Evolutionary conservation across 1,140 invertebrate genomes (phyloP), one percentile per base, ranked within the genome.

Genomic region (Drosophila asahinai): DNA sequence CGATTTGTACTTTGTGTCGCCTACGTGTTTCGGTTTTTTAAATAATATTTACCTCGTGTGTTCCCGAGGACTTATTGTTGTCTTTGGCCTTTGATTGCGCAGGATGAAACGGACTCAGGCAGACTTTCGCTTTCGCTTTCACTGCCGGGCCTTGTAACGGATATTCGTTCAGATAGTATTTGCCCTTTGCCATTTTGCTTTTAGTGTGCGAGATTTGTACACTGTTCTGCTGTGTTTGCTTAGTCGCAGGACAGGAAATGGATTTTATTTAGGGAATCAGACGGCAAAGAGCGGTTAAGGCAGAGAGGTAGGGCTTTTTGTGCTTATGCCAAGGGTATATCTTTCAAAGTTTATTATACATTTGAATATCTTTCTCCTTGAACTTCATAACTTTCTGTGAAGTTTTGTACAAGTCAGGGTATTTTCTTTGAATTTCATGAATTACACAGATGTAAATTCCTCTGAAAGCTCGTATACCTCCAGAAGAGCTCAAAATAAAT

Each of bases 21-120:
- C 84, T 87, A 87, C 84, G 84, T 87, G 84, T 89, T 84, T 87
- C 71, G 84, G 70, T 68, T 87, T 89, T 89, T 81, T 84, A 87
- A 87, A 90, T 86, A 86, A 87, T 86, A 86, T 86, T 83, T 86
- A 83, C 84, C 81, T 83, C 80, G 59, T 81, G 78, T 78, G 68
- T 45, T 81, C 43, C 61, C 51, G 49, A 47, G 77, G 72, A 83
- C 77, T 78, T 83, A 79, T 87, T 77, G 68, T 86, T 86, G 66
- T 61, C 68, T 67, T 62, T 68, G 62, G 61, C 48, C 63, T 68
- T 45, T 79, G 78, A 81, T 81, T 86, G 65, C 51, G 48, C 55
- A 61, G 70, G 63, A 67, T 63, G 60, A 49, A 64, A 40, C 22
- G 45, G 60, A 60, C 45, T 77, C 47, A 33, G 30, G 25, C 61